Percentiles rank a stretch among this genome's conserved stretches.
Evolutionary conservation across 35 echinoderm and acorn worm genomes (phyloP).

Genomic region (Acanthaster planci): DNA sequence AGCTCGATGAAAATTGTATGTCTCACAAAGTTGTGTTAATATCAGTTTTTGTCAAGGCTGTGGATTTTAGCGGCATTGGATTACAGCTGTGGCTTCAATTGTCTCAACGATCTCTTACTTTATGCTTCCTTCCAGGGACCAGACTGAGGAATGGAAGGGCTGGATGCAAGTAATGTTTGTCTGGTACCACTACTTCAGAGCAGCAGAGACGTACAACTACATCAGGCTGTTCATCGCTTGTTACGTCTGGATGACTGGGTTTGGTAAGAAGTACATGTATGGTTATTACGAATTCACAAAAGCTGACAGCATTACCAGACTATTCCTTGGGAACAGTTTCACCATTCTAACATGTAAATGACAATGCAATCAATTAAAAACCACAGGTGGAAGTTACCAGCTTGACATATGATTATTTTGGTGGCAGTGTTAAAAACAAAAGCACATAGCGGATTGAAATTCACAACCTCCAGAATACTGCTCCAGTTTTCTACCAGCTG

Average conservation of each 20-base stretch:
- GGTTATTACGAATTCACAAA: background rate
- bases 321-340: background rate
- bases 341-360: too few species aligned
- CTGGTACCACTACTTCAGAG: constrained; percentile 81
- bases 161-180: constrained; percentile 91
- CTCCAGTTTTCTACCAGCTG: too few species aligned
- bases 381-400: too few species aligned
- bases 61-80: too few species aligned
- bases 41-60: too few species aligned
- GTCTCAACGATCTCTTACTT: background rate
- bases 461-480: too few species aligned
- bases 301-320: background rate
- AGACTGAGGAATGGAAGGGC: constrained; percentile 87
- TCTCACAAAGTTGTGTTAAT: too few species aligned
- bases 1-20: background rate
- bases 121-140: constrained; percentile 56
- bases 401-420: too few species aligned
- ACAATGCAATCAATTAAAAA: too few species aligned
- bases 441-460: too few species aligned
- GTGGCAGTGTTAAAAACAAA: too few species aligned
- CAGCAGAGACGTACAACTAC: constrained; percentile 75
- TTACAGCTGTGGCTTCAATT: too few species aligned
- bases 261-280: constrained; percentile 59
- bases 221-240: constrained; percentile 78
- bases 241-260: constrained; percentile 90